phyloP scores from a whole-genome alignment of 2,888 invertebrate genomes.

The Agonopterix subpropinquella region DNA sequence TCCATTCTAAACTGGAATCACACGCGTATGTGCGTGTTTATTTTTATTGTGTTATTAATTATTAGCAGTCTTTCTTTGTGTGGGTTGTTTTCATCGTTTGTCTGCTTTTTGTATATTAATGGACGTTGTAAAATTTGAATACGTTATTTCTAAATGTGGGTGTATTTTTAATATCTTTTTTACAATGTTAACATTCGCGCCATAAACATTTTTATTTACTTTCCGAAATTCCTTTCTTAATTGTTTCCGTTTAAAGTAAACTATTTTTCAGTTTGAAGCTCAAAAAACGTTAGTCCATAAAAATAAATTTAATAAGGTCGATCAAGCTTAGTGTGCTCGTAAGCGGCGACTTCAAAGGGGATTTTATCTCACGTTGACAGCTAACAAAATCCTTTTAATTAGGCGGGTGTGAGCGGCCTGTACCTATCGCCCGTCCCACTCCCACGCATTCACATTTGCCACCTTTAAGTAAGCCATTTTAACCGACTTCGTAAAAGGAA shows the following conservation, averaged over 20 bases:
- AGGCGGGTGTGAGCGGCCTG: slow-evolving; percentile 36
- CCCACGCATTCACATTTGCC: slow-evolving; percentile 26
- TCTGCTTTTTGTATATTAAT: no score
- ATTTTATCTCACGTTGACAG: slow-evolving; percentile 67
- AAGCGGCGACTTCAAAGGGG: slow-evolving; percentile 54
- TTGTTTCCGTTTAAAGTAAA: slow-evolving; percentile 1
- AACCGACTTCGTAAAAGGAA: no score
- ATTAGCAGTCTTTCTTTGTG: no score
- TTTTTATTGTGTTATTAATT: no score
- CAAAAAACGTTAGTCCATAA: slow-evolving; percentile 3
- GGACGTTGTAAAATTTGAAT: no score
- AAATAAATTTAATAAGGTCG: slow-evolving; percentile 15
- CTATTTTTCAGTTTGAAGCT: slow-evolving; percentile 9
- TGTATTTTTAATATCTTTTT: no score
- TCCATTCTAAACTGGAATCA: no score
- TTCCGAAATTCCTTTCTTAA: slow-evolving; percentile 7
- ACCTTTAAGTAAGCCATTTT: no score
- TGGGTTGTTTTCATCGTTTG: no score
- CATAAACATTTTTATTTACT: not conserved
- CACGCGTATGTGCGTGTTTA: no score
- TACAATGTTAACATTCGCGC: no score
- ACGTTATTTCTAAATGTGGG: no score
- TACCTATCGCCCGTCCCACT: slow-evolving; percentile 26
- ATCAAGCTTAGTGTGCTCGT: slow-evolving; percentile 18
- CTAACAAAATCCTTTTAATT: slow-evolving; percentile 75